Conservation (phyloP, 2,113 vertebrate species). For the Oncorhynchus clarkii region DNA sequence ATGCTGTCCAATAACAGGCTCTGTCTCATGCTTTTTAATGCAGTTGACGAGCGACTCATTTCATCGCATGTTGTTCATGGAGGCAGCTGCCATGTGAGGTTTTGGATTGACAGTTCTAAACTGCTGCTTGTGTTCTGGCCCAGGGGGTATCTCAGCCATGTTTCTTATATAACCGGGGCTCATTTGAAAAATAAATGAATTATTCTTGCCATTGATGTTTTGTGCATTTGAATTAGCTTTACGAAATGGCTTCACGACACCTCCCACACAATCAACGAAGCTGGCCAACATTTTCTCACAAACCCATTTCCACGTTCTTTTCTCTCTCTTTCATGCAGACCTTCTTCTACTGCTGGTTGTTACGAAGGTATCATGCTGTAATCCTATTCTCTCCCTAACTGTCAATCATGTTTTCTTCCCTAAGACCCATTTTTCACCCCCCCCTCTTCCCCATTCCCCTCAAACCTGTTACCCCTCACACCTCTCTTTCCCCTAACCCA, state of each 20-base stretch:
- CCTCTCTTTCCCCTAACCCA: neutral
- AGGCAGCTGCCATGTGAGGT: neutral
- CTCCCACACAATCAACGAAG: slow-evolving; percentile 14
- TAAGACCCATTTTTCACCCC: neutral
- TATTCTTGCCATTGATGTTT: slow-evolving; percentile 15
- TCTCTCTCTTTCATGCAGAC: neutral
- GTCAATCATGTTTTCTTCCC: neutral
- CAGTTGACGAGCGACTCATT: no score
- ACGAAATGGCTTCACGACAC: slow-evolving; percentile 22
- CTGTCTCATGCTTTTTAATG: no score
- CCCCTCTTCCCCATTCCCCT: no score
- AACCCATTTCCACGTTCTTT: neutral
- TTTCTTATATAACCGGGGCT: slow-evolving; percentile 23
- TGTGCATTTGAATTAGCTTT: slow-evolving; percentile 15
- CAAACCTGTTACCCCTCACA: neutral
- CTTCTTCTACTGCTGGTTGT: slow-evolving; percentile 1
- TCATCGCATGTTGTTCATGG: no score
- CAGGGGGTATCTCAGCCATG: slow-evolving; percentile 10
- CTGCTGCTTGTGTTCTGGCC: neutral
- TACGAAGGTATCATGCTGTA: neutral
- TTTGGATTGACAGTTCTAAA: slow-evolving; percentile 7
- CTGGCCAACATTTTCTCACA: neutral
- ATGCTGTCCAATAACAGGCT: no score
- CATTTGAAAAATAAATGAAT: neutral
- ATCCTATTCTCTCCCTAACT: neutral